These are phyloP conservation scores for Pseudachorutes palmiensis DNA, from an alignment of 1,140 invertebrate species.

Conservation along the genomic window DNA sequence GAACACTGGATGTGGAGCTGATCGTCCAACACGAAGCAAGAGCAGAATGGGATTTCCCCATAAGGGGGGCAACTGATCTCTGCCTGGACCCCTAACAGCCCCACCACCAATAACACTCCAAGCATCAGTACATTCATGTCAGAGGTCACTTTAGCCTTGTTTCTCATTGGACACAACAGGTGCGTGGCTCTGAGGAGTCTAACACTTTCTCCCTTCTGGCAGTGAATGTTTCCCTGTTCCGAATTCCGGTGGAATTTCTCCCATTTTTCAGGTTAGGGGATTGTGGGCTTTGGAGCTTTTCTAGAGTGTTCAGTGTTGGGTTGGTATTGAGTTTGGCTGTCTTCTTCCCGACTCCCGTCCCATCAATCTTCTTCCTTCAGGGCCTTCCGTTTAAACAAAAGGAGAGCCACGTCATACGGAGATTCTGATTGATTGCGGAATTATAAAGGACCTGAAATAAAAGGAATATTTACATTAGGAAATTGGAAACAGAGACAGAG, in stretches of 20 bases:
- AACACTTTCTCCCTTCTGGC: not conserved
- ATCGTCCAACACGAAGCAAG: slow-evolving; percentile 84
- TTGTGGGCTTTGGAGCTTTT: not conserved
- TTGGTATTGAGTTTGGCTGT: not conserved
- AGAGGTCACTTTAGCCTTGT: not conserved
- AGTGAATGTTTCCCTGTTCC: too few relatives aligned
- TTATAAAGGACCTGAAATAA: slow-evolving; percentile 1
- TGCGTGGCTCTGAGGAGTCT: not conserved
- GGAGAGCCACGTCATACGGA: not conserved
- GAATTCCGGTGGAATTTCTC: too few relatives aligned
- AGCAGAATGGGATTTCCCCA: slow-evolving; percentile 65
- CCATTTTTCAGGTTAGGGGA: too few relatives aligned
- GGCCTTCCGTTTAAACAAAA: not conserved
- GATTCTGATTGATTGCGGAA: slow-evolving; percentile 8
- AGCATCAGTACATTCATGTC: not conserved
- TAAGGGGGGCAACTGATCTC: slow-evolving; percentile 56
- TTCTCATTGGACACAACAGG: not conserved
- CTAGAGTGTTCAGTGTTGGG: not conserved
- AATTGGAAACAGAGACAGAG: too few relatives aligned
- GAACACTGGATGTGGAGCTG: slow-evolving; percentile 82
- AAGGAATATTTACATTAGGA: too few relatives aligned
- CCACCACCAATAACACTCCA: not conserved
- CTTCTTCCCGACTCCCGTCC: not conserved
- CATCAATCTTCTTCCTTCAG: slow-evolving; percentile 10
- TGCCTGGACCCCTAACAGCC: slow-evolving; percentile 8